Evolutionary conservation across 2,113 vertebrate species (phyloP).

Genomic region (Urocolius indicus): DNA sequence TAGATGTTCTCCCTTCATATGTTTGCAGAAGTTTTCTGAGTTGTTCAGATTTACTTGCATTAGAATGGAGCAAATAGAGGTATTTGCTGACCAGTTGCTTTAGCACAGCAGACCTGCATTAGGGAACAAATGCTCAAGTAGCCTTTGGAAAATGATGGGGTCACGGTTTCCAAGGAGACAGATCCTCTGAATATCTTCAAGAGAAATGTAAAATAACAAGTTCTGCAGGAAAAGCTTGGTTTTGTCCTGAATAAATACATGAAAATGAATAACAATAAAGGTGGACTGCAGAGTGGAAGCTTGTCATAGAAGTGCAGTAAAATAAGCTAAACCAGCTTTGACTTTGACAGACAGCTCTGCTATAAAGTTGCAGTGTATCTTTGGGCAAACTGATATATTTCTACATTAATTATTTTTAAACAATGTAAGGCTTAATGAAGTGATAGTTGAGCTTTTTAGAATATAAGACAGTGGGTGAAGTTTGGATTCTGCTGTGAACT

Average conservation of each 20-base stretch:
- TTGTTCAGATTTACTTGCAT: not conserved
- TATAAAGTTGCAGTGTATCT: not conserved
- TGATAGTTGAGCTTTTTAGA: not conserved
- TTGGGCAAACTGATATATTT: not conserved
- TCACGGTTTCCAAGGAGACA: not conserved
- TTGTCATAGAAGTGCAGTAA: not conserved
- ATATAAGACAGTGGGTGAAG: not conserved
- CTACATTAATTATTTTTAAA: not conserved
- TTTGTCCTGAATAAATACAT: not conserved
- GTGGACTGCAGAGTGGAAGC: not conserved
- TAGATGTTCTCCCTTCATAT: not conserved
- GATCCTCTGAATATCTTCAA: not conserved
- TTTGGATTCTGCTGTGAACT: not conserved
- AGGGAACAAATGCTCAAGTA: not conserved
- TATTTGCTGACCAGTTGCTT: not conserved
- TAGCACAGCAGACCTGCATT: not conserved
- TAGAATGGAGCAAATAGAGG: not conserved
- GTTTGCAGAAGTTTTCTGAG: not conserved
- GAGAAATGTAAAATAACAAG: not conserved
- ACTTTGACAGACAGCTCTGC: not conserved
- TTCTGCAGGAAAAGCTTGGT: not conserved
- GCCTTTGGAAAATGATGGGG: not conserved
- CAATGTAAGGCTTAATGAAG: not conserved
- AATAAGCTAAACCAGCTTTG: not conserved
- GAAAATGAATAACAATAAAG: not conserved